Evolutionary conservation across 1,140 invertebrate genomes (phyloP).

Genomic region (Latrodectus geometricus): DNA sequence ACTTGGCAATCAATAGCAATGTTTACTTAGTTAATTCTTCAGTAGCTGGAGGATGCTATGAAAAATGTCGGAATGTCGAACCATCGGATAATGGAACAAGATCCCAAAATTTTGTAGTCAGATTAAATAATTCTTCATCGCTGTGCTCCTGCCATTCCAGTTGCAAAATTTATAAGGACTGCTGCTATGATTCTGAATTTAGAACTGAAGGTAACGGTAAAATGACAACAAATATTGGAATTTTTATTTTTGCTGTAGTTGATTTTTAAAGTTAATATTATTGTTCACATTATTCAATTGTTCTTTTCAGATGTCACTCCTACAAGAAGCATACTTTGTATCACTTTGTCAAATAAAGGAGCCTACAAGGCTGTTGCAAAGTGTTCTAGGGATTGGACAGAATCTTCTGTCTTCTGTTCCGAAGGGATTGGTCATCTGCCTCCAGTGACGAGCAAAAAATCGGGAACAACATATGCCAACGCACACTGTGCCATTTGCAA

Average conservation of each 20-base stretch:
- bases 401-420: neutral
- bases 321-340: neutral
- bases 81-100: neutral
- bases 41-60: neutral
- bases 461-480: neutral
- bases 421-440: constrained; percentile 17
- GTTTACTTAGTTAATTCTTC: neutral
- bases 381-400: neutral
- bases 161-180: constrained; percentile 6
- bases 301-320: neutral
- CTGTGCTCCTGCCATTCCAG: constrained; percentile 7
- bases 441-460: neutral
- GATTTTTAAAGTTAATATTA: neutral
- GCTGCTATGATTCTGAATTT: constrained; percentile 12
- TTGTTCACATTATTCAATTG: neutral
- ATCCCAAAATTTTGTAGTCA: neutral
- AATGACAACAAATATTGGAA: neutral
- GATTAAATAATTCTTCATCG: neutral
- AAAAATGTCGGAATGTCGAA: neutral
- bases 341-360: neutral
- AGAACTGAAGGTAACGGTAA: neutral
- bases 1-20: neutral
- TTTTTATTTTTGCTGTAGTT: neutral
- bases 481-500: neutral
- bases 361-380: neutral